Percentiles rank a stretch among this genome's conserved stretches.
Evolutionary conservation across 1,140 invertebrate genomes (phyloP).

Genomic region (Diuraphis noxia): DNA sequence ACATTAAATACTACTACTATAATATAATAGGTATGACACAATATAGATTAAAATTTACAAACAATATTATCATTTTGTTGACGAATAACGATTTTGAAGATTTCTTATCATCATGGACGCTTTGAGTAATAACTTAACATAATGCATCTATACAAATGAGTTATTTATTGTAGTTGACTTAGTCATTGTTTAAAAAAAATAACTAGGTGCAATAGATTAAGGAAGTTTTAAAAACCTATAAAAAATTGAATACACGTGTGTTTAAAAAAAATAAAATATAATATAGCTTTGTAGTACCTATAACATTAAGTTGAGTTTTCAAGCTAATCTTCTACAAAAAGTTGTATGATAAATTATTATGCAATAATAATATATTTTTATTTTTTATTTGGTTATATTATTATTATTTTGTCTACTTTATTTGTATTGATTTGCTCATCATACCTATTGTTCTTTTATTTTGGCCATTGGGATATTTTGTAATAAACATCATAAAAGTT

Average conservation of each 20-base stretch:
- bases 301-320: neutral
- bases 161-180: neutral
- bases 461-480: neutral
- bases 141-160: neutral
- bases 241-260: neutral
- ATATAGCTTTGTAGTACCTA: neutral
- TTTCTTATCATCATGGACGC: neutral
- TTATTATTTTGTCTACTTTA: neutral
- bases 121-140: neutral
- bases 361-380: no score
- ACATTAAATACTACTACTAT: neutral
- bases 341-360: no score
- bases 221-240: neutral
- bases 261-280: neutral
- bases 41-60: neutral
- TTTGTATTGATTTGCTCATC: neutral
- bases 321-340: neutral
- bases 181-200: neutral
- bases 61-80: neutral
- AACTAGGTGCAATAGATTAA: neutral
- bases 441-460: neutral
- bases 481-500: neutral
- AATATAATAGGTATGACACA: neutral
- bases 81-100: neutral
- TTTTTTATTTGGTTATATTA: neutral